Evolutionary conservation across 2,113 vertebrate genomes (phyloP), one percentile per base, ranked within the genome.

Genomic region (Gadus chalcogrammus): DNA sequence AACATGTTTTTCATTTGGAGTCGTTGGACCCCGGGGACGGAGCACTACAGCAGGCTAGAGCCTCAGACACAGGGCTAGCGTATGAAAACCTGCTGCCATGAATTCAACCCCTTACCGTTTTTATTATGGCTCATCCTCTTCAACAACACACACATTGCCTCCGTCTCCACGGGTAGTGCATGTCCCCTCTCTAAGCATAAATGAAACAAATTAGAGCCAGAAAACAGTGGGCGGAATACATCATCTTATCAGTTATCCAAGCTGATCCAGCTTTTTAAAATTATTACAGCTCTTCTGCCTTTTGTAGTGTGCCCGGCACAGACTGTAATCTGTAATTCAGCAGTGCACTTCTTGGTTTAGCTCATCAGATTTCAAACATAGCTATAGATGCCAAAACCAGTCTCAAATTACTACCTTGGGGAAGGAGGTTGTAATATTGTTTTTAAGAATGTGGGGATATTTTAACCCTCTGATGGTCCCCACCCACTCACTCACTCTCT

Each of bases 1-100:
- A 90, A 82, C 79, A 82, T 81, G 82, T 82, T 87, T 90, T 89
- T 88, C 80, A 88, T 89, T 89, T 85, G 85, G 84, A n/a, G 75
- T 79, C 74, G 67, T 69, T 68, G 74, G 70, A 82, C 85, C 80
- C 68, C 13, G 42, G 86, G 83, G 85, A 84, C 68, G 1, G 31
- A 70, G 63, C 75, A 72, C 71, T 76, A 72, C 64, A 35, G 28
- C 31, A 38, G 65, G 76, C 69, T 76, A 67, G 7, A 67, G 81
- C 76, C 69, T 72, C 77, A 70, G 61, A 67, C 71, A 15, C 31
- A 66, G 71, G 71, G 65, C 80, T 83, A 76, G 75, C 77, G 80
- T 72, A 74, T 69, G 67, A 72, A 76, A 78, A 61, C 67, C 67
- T 79, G 9, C 11, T 8, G 5, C 22, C 24, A n/a, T 24, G 60